Evolutionary conservation across 2,888 invertebrate genomes (phyloP), one percentile per base, ranked within the genome.

Genomic region (Acronicta leporina): DNA sequence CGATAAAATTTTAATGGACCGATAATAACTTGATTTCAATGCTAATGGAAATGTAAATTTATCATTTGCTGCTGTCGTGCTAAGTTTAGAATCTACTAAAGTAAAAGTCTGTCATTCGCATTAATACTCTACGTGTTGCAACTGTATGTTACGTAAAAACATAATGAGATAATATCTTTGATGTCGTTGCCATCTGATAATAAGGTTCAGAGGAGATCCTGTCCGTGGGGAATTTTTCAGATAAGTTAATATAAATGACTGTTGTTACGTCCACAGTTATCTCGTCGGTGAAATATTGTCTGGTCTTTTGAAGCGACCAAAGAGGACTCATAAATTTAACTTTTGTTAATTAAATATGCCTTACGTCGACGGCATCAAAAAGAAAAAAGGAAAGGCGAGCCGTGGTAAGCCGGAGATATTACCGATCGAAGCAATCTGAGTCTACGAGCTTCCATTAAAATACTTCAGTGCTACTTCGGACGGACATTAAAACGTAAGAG

Each of bases 201-300:
- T 35, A 63, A 64, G 58, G 46, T 57, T 63, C 61, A 59, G 27
- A 43, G 60, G 68, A 63, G 62, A 75, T 73, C 58, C 61, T 62
- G 66, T 64, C 55, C 16, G 15, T 52, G 65, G 38, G 57, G 56
- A 62, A 63, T 63, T 62, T 49, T 49, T 52, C 58, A 55, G 68
- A 68, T 69, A 69, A 60, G 67, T 59, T 62, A 69, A 76, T 68
- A 75, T 72, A 79, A 76, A 79, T 69, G 54, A 59, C 54, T 55
- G 73, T 61, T 63, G 71, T 75, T 68, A 55, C 52, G 54, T 61
- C 47, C 13, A 50, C 56, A 68, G 73, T 70, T 73, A 72, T 64
- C 58, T 60, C 56, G 44, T 33, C 57, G 49, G 54, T 76, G 63
- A 70, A 66, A 66, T 66, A 77, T 73, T 64, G 69, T 55, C 62